phyloP scores from a whole-genome alignment of 2,888 invertebrate species.

The Sphaeridia pumilis region DNA sequence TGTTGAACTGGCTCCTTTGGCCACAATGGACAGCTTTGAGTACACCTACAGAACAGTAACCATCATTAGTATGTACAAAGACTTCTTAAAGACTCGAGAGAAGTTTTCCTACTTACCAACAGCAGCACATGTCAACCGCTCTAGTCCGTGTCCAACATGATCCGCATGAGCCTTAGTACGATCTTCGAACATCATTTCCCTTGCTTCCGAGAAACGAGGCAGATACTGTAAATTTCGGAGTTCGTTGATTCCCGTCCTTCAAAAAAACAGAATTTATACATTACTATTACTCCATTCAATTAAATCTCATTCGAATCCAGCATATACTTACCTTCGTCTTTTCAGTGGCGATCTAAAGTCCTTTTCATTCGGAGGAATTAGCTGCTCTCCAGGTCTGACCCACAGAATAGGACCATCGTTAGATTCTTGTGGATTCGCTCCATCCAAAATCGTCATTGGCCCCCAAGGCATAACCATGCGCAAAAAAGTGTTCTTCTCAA shows the following conservation, averaged over 20 bases:
- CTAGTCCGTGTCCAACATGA: constrained; percentile 95
- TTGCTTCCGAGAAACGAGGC: constrained; percentile 78
- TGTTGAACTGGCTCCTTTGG: constrained; percentile 59
- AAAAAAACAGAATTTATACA: constrained; percentile 25
- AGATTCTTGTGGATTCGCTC: constrained; percentile 72
- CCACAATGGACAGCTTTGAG: constrained; percentile 84
- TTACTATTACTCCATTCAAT: too few relatives aligned
- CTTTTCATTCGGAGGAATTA: constrained; percentile 81
- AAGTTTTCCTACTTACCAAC: too few relatives aligned
- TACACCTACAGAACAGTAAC: constrained; percentile 57
- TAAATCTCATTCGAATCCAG: too few relatives aligned
- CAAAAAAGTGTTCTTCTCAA: constrained; percentile 76
- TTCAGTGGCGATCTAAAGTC: constrained; percentile 73
- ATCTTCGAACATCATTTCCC: constrained; percentile 94
- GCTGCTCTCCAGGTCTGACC: constrained; percentile 89
- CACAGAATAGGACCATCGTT: constrained; percentile 98
- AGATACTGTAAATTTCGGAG: constrained; percentile 80
- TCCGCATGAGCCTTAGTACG: constrained; percentile 96
- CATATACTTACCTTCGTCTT: constrained; percentile 70
- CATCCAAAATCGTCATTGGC: constrained; percentile 70
- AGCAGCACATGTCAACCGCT: constrained; percentile 90
- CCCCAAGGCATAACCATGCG: constrained; percentile 96
- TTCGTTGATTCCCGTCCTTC: constrained; percentile 76
- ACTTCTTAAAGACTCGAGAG: too few relatives aligned
- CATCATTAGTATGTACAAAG: too few relatives aligned